Conservation (phyloP, 1,140 invertebrate species). For the Hyposmocoma kahamanoa region DNA sequence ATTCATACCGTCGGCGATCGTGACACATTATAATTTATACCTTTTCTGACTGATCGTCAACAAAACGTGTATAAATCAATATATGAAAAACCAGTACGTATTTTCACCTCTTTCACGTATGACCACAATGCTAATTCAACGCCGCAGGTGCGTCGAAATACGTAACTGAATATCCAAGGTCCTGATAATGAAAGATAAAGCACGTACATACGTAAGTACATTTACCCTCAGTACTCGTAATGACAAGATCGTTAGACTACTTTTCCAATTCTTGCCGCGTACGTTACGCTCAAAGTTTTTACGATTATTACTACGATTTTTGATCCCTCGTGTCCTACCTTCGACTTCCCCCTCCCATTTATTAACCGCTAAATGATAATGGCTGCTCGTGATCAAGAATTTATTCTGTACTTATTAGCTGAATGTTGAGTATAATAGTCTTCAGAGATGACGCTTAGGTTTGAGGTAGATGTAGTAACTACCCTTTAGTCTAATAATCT, state of each 20-base stretch:
- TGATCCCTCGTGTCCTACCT: slow-evolving; percentile 41
- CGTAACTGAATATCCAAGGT: background rate
- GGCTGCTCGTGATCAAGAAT: slow-evolving; percentile 40
- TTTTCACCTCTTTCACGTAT: background rate
- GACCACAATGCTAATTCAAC: background rate
- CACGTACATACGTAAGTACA: slow-evolving; percentile 21
- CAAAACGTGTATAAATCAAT: too few species aligned
- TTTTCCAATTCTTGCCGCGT: slow-evolving; percentile 43
- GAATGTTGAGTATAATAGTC: slow-evolving; percentile 9
- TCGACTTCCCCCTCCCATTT: slow-evolving; percentile 42
- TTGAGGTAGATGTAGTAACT: background rate
- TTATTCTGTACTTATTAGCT: slow-evolving; percentile 27
- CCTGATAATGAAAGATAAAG: slow-evolving; percentile 19
- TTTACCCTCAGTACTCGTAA: slow-evolving; percentile 29
- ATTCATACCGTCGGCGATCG: too few species aligned
- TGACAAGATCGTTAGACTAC: slow-evolving; percentile 37
- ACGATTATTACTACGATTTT: slow-evolving; percentile 52
- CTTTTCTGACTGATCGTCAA: too few species aligned
- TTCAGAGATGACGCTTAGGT: background rate
- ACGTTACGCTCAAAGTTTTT: slow-evolving; percentile 48
- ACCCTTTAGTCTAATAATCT: too few species aligned
- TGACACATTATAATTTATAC: too few species aligned
- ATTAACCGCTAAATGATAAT: slow-evolving; percentile 55
- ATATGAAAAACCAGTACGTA: too few species aligned
- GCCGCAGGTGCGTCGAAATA: background rate